phyloP scores from a whole-genome alignment of 1,140 invertebrate species.

The Apolygus lucorum region DNA sequence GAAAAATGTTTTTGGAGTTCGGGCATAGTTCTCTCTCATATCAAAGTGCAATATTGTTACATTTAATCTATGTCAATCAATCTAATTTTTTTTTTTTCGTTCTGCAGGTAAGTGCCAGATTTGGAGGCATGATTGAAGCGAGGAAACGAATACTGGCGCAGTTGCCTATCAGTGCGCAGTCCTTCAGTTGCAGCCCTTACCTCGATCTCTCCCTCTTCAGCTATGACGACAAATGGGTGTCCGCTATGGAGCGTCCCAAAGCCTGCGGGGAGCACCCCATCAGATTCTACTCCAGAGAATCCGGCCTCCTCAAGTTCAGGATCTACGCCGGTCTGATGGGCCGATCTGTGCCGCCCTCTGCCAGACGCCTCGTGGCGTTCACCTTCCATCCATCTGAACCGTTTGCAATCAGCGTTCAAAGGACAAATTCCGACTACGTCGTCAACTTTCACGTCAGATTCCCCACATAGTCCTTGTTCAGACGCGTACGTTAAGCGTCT shows the following conservation, averaged over 20 bases:
- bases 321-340: conserved; percentile 70
- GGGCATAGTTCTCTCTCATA: no score
- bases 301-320: conserved; percentile 78
- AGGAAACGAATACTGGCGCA: conserved; percentile 83
- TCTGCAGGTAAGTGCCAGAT: conserved; percentile 55
- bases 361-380: conserved; percentile 83
- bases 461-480: neutral
- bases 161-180: conserved; percentile 90
- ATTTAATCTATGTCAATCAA: no score
- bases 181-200: conserved; percentile 86
- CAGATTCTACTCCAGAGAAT: conserved; percentile 84
- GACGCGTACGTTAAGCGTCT: neutral
- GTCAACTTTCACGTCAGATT: conserved; percentile 87
- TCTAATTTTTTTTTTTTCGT: no score
- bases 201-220: conserved; percentile 86
- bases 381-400: conserved; percentile 96
- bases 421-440: conserved; percentile 90
- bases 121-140: conserved; percentile 75
- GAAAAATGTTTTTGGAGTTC: no score
- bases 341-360: conserved; percentile 47
- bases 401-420: conserved; percentile 90
- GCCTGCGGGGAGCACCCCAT: conserved; percentile 89
- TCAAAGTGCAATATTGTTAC: no score
- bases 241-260: conserved; percentile 89
- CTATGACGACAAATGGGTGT: conserved; percentile 95